Conservation (phyloP, 1,140 invertebrate genomes). For the Hylaeus volcanicus region DNA sequence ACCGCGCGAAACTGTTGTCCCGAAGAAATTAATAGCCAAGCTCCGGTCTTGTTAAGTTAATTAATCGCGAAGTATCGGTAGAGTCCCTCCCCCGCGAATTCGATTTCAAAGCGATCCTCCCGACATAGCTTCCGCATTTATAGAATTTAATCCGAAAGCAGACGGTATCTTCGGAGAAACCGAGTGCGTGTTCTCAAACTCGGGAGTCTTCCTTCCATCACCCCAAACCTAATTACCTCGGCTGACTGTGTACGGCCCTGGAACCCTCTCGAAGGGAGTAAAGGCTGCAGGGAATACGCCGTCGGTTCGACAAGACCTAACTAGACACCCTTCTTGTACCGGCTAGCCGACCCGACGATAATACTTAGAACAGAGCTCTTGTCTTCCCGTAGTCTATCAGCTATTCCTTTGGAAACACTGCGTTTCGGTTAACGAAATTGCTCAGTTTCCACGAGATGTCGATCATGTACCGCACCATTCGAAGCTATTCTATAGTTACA, state of each 20-base stretch:
- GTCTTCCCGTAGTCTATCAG: neutral
- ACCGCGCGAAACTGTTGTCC: neutral
- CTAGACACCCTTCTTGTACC: slow-evolving; percentile 38
- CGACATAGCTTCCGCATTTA: slow-evolving; percentile 1
- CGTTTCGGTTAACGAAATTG: too few relatives aligned
- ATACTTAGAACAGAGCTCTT: neutral
- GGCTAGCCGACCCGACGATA: slow-evolving; percentile 1
- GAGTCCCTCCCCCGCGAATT: neutral
- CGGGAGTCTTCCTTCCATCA: slow-evolving; percentile 35
- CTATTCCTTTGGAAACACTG: neutral
- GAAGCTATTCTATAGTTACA: too few relatives aligned
- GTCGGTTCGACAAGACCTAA: slow-evolving; percentile 44
- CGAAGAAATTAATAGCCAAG: neutral
- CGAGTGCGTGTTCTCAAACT: slow-evolving; percentile 33
- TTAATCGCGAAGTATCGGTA: neutral
- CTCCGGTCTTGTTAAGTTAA: neutral
- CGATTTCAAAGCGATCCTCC: slow-evolving; percentile 14
- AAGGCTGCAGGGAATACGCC: slow-evolving; percentile 49
- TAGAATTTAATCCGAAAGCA: slow-evolving; percentile 49
- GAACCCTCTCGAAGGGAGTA: slow-evolving; percentile 53
- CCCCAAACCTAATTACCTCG: slow-evolving; percentile 60
- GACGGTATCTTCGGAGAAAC: slow-evolving; percentile 31
- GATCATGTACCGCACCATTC: too few relatives aligned
- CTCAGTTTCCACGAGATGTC: too few relatives aligned
- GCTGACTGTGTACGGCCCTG: slow-evolving; percentile 37